phyloP scores from a whole-genome alignment of 1,140 invertebrate species.

The Drosophila asahinai region DNA sequence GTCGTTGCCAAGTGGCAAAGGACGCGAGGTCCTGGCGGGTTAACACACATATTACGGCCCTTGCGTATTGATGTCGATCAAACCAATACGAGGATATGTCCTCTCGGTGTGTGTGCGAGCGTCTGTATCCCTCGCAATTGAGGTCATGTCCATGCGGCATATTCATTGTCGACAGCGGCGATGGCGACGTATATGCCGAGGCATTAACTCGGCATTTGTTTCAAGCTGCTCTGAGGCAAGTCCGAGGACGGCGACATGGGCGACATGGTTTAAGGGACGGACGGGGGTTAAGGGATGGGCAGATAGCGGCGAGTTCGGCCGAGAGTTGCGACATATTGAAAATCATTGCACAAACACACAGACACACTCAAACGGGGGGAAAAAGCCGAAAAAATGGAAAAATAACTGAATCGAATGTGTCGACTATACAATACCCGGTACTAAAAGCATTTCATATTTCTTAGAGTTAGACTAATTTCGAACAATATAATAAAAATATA shows the following conservation, averaged over 20 bases:
- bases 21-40: slow-evolving; percentile 21
- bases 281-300: slow-evolving; percentile 7
- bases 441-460: not conserved
- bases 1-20: slow-evolving; percentile 23
- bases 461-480: not conserved
- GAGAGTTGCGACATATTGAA: slow-evolving; percentile 82
- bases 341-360: slow-evolving; percentile 68
- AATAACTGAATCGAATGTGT: not conserved
- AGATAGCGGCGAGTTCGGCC: slow-evolving; percentile 67
- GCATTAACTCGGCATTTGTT: slow-evolving; percentile 79
- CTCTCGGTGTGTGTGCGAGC: not conserved
- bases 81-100: slow-evolving; percentile 55
- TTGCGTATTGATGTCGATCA: slow-evolving; percentile 82
- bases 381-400: slow-evolving; percentile 20
- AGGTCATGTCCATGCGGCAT: slow-evolving; percentile 84
- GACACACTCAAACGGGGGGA: slow-evolving; percentile 10
- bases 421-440: not conserved
- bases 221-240: slow-evolving; percentile 61
- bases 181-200: slow-evolving; percentile 65
- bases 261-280: slow-evolving; percentile 19
- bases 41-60: slow-evolving; percentile 69
- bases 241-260: slow-evolving; percentile 29
- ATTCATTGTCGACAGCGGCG: slow-evolving; percentile 72
- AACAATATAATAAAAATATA: not conserved
- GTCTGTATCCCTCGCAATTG: slow-evolving; percentile 70